Base-by-base conservation (phyloP, 2,797 vertebrate genomes). In the Menidia menidia region DNA sequence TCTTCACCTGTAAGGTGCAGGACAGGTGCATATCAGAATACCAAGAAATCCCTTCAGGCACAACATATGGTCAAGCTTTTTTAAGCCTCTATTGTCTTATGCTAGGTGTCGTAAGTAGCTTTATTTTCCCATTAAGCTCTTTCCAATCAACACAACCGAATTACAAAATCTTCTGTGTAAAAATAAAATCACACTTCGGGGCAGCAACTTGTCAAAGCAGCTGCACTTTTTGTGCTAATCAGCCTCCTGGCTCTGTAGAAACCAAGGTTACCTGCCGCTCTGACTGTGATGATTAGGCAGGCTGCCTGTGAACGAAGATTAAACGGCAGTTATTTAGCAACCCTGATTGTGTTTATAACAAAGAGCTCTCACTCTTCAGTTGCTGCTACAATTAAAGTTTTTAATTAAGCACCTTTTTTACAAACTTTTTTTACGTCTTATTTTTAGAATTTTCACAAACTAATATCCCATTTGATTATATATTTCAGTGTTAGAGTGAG, bases 211-310 rank as follows among this genome's bases (percentile, higher is more conserved):
- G 72, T 66, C 74, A 73, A 64, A 60, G 85, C 75, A 87, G 84
- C 81, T 87, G 81, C 81, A 85, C 78, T 74, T 82, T 53, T 64
- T 43, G 83, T 83, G 83, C 78, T 83, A 84, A 91, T 88, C 78
- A 90, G 83, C 87, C 81, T 47, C 45, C 19, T 25, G 54, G 86
- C 80, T 68, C 71, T 16, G 71, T 87, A 58, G 78, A 83, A 87
- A 85, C 73, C 90, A 88, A 88, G 89, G 89, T 85, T 87, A 90
- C 87, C 87, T 89, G 78, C 86, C 83, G 85, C 78, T 80, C 68
- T 82, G 74, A 78, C 76, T 64, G 63, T 71, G 84, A 16, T 85
- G 84, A 90, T 91, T 85, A 87, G 63, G 70, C 72, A 78, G 73
- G 79, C 81, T 84, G 79, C 68, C 86, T 73, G 71, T 44, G 82